Percentiles rank a stretch among this genome's conserved stretches.
These are phyloP conservation scores for Cryptocephalus primarius DNA, from an alignment of 2,888 invertebrate species.

Conservation along the genomic window DNA sequence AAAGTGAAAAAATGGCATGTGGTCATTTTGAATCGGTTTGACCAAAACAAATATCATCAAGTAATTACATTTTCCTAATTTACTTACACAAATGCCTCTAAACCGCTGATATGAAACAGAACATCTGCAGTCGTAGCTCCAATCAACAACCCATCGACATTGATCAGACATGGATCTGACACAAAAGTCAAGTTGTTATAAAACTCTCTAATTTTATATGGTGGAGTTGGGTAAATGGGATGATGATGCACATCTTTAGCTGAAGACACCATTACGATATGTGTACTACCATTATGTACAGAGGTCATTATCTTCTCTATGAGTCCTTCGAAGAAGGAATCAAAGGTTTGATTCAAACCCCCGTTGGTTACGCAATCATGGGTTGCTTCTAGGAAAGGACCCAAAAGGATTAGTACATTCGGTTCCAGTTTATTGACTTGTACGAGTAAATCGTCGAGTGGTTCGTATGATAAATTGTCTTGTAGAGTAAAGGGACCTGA, in stretches of 20 bases:
- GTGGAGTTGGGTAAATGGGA: conserved; percentile 74
- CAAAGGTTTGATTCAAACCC: conserved; percentile 54
- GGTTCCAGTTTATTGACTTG: conserved; percentile 60
- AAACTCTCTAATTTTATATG: conserved; percentile 48
- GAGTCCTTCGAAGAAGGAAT: conserved; percentile 62
- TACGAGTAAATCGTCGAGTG: conserved; percentile 62
- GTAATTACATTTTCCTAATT: no score
- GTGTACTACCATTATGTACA: conserved; percentile 34
- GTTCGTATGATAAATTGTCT: conserved; percentile 69
- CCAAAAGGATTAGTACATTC: conserved; percentile 69
- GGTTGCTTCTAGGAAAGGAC: conserved; percentile 68
- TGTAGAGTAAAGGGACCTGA: conserved; percentile 76
- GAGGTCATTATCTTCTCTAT: conserved; percentile 53
- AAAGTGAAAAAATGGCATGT: no score
- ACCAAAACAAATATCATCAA: no score
- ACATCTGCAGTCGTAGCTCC: conserved; percentile 76
- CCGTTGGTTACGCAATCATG: conserved; percentile 49
- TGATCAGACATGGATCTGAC: conserved; percentile 72
- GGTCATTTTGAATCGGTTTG: no score
- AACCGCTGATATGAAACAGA: conserved; percentile 69
- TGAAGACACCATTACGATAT: conserved; percentile 53
- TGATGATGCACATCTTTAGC: conserved; percentile 68
- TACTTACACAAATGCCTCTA: conserved; percentile 50
- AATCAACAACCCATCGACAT: conserved; percentile 64
- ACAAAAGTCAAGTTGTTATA: conserved; percentile 55